Conservation (phyloP, 1,140 invertebrate species). For the Drosophila funebris region DNA sequence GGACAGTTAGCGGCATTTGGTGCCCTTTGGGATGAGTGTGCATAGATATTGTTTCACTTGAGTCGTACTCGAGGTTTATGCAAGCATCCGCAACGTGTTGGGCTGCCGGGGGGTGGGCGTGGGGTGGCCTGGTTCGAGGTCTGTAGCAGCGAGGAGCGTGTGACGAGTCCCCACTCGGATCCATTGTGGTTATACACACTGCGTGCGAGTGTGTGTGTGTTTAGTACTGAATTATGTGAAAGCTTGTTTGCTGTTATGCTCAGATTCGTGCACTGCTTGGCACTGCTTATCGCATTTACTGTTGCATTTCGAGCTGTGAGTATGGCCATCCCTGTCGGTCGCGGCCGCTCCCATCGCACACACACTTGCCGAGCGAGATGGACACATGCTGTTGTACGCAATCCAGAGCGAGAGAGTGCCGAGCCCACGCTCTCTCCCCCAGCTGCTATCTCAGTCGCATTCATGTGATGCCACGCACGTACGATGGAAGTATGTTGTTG, state of each 20-base stretch:
- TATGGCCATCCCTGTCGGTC: constrained; percentile 28
- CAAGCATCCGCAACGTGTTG: background rate
- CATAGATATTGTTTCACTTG: background rate
- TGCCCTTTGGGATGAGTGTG: background rate
- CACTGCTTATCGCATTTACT: too few relatives aligned
- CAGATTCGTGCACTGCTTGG: constrained; percentile 2
- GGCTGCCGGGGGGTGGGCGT: background rate
- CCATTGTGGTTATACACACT: constrained; percentile 14
- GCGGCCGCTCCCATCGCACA: constrained; percentile 47
- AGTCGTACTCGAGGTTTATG: constrained; percentile 9
- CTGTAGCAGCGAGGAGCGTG: background rate
- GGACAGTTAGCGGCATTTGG: constrained; percentile 5
- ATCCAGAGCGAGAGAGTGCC: constrained; percentile 28
- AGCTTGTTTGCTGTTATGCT: constrained; percentile 1
- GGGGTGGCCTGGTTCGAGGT: background rate
- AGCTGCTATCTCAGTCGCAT: constrained; percentile 53
- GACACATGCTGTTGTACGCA: background rate
- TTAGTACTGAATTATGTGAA: background rate
- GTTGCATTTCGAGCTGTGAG: constrained; percentile 8
- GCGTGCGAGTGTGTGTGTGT: background rate
- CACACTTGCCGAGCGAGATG: constrained; percentile 43
- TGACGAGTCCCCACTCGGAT: background rate
- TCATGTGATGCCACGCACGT: constrained; percentile 41
- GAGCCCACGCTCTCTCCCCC: constrained; percentile 36
- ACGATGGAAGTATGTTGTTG: constrained; percentile 62